phyloP scores from a whole-genome alignment of 2,888 invertebrate species.

The Dorcus parallelipipedus region DNA sequence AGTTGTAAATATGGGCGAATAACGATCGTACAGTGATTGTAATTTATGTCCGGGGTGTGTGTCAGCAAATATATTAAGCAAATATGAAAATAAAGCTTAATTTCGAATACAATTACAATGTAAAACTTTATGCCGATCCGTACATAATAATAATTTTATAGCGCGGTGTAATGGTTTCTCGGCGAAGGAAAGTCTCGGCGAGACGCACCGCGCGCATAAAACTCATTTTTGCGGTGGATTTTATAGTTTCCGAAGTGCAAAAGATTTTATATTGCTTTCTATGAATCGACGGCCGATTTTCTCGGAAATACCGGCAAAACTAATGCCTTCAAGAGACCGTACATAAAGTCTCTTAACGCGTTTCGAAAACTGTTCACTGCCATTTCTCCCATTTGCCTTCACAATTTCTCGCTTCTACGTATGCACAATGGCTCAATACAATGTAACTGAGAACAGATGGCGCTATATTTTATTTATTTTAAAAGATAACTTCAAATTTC shows the following conservation, averaged over 20 bases:
- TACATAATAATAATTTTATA: constrained; percentile 26
- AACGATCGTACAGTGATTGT: constrained; percentile 14
- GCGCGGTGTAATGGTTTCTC: constrained; percentile 5
- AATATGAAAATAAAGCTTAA: constrained; percentile 9
- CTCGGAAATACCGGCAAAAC: not conserved
- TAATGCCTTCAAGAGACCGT: not conserved
- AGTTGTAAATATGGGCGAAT: not conserved
- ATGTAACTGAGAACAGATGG: no score
- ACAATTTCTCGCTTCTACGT: not conserved
- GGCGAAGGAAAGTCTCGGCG: not conserved
- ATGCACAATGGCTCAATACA: no score
- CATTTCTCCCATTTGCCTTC: not conserved
- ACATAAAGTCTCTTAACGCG: not conserved
- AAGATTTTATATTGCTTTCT: not conserved
- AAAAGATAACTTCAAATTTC: no score
- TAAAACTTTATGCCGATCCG: constrained; percentile 10
- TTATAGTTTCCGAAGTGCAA: constrained; percentile 1
- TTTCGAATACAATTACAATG: constrained; percentile 24
- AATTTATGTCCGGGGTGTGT: constrained; percentile 14
- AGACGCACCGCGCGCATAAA: not conserved
- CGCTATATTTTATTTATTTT: no score
- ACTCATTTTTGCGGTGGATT: not conserved
- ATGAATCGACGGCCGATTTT: not conserved
- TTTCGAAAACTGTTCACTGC: not conserved
- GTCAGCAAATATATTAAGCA: not conserved